Conservation (phyloP, 2,888 invertebrate genomes). For the Sinotaia quadrata region DNA sequence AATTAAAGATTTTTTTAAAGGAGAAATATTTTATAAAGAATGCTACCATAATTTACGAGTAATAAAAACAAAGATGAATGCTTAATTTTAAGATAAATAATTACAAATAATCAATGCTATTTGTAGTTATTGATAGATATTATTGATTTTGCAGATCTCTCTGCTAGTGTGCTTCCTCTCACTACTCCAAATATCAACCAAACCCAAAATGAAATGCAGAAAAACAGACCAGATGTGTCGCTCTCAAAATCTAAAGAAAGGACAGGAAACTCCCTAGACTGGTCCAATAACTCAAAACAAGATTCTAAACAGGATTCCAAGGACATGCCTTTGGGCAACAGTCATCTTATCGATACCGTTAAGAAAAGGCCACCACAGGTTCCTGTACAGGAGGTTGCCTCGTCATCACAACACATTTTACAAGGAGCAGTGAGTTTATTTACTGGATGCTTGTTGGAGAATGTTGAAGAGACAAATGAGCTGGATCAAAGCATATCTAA, state of each 20-base stretch:
- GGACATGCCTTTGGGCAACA: conserved; percentile 16
- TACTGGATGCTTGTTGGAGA: conserved; percentile 20
- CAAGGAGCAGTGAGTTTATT: conserved; percentile 9
- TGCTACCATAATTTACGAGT: no score
- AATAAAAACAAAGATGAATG: no score
- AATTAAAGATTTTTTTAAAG: no score
- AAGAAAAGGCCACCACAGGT: conserved; percentile 10
- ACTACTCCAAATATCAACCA: no score
- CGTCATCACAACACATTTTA: not conserved
- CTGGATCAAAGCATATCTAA: conserved; percentile 47
- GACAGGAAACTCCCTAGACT: conserved; percentile 15
- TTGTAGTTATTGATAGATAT: no score
- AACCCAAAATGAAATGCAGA: no score
- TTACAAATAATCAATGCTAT: no score
- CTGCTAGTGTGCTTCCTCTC: no score
- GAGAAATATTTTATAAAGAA: no score
- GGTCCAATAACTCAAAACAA: conserved; percentile 25
- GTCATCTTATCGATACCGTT: conserved; percentile 16
- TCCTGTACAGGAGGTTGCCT: not conserved
- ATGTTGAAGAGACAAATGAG: conserved; percentile 40
- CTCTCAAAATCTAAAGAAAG: conserved; percentile 12
- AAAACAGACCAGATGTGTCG: no score
- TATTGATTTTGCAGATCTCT: no score
- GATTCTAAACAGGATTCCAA: conserved; percentile 26
- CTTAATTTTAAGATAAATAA: no score